Evolutionary conservation across 2,888 invertebrate species (phyloP).

Genomic region (Melieria omissa): DNA sequence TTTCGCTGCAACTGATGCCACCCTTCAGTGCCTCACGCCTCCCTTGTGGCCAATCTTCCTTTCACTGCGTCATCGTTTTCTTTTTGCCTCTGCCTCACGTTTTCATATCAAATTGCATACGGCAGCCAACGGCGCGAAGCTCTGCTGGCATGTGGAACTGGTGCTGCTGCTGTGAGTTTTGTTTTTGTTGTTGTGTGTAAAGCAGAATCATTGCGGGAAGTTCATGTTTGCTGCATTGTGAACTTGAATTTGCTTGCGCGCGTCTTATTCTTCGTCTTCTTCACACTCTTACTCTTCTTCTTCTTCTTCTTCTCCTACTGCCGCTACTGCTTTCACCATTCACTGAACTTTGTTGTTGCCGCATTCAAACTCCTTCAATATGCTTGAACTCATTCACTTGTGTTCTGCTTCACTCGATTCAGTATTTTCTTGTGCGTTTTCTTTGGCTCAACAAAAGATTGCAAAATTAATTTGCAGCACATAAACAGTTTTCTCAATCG

Average conservation of each 20-base stretch:
- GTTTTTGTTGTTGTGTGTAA: no score
- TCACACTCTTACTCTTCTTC: background rate
- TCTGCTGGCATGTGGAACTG: no score
- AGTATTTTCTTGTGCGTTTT: background rate
- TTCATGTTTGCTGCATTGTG: background rate
- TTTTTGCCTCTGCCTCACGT: background rate
- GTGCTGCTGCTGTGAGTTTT: no score
- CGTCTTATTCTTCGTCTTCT: no score
- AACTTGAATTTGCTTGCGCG: background rate
- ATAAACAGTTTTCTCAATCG: conserved; percentile 1
- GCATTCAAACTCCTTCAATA: no score
- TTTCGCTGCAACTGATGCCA: background rate
- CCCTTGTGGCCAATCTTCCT: no score
- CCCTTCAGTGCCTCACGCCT: background rate
- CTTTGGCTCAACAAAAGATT: background rate
- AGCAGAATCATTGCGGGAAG: background rate
- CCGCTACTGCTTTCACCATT: background rate
- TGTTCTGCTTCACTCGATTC: no score
- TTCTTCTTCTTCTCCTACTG: background rate
- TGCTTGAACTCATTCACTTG: no score
- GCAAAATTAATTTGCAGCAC: conserved; percentile 5
- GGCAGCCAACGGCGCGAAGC: background rate
- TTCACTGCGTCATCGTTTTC: background rate
- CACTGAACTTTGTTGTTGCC: background rate
- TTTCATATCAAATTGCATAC: background rate